Evolutionary conservation across 2,113 vertebrate genomes (phyloP).

Genomic region (Papio anubis): DNA sequence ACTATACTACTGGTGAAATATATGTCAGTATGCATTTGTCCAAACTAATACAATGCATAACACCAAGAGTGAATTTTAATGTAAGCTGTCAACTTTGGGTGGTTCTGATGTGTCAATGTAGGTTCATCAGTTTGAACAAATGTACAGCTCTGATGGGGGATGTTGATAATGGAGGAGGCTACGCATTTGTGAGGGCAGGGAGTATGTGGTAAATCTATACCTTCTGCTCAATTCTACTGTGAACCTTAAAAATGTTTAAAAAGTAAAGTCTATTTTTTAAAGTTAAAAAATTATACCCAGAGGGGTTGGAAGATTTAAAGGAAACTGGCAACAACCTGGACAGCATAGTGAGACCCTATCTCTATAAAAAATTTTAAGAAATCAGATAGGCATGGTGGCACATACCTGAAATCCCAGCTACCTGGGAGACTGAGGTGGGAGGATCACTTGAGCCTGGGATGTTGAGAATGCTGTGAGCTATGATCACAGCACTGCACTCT

Average conservation of each 20-base stretch:
- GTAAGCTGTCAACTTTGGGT: no score
- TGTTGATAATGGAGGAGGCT: not conserved
- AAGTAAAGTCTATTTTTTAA: not conserved
- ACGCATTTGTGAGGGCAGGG: not conserved
- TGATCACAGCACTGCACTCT: no score
- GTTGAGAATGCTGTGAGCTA: no score
- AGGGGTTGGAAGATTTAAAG: not conserved
- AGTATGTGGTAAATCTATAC: not conserved
- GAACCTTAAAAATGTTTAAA: not conserved
- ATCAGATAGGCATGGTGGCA: no score
- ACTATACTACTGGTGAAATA: not conserved
- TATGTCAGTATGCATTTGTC: not conserved
- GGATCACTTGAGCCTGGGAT: no score
- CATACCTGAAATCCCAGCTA: no score
- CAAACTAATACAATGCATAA: not conserved
- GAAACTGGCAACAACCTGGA: no score
- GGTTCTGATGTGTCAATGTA: not conserved
- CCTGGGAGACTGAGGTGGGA: no score
- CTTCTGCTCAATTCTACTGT: not conserved
- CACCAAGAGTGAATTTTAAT: not conserved
- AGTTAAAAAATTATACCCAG: not conserved
- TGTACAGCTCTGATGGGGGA: no score
- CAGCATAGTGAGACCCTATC: no score
- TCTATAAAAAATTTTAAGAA: no score
- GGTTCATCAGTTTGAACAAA: no score